Evolutionary conservation across 2,888 invertebrate genomes (phyloP).

Genomic region (Cheilosia impressa): DNA sequence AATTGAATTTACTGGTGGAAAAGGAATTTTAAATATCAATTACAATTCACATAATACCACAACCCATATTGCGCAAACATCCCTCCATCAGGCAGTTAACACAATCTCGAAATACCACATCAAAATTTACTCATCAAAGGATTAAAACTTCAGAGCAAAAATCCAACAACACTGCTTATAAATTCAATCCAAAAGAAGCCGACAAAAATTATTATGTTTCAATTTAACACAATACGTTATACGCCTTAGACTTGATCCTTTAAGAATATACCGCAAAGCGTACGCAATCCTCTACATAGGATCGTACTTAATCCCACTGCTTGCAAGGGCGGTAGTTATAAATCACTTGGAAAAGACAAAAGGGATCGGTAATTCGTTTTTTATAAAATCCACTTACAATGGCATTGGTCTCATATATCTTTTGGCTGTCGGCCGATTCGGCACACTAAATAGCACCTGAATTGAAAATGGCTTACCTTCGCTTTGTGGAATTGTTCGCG

Average conservation of each 20-base stretch:
- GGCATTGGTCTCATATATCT: constrained; percentile 17
- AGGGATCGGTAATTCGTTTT: constrained; percentile 5
- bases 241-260: constrained; percentile 3
- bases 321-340: background rate
- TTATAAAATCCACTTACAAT: constrained; percentile 8
- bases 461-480: constrained; percentile 2
- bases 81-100: background rate
- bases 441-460: constrained; percentile 16
- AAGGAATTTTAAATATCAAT: no score
- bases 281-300: background rate
- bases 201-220: background rate
- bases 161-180: background rate
- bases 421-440: background rate
- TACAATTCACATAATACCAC: no score
- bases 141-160: background rate
- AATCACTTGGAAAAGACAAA: constrained; percentile 11
- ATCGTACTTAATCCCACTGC: background rate
- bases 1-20: no score
- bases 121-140: background rate
- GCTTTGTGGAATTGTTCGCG: background rate
- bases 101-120: background rate
- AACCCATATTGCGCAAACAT: background rate
- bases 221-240: background rate
- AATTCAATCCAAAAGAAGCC: background rate
- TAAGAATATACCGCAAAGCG: constrained; percentile 5